These are phyloP conservation scores for Stenodera caucasica DNA, from an alignment of 2,888 invertebrate species.

Conservation along the genomic window DNA sequence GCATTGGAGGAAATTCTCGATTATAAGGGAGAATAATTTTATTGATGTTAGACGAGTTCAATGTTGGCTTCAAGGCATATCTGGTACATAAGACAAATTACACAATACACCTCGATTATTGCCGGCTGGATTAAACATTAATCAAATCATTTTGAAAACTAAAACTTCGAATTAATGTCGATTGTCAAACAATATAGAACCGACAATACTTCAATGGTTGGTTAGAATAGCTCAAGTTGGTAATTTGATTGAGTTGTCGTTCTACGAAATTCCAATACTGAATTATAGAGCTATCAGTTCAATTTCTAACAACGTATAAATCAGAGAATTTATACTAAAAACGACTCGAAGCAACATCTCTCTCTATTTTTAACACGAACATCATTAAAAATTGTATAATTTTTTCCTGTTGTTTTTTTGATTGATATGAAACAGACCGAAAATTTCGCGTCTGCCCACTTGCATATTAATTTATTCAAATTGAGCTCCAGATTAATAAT, in stretches of 20 bases:
- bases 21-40: too few species aligned
- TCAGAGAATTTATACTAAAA: not conserved
- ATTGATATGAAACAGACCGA: conserved; percentile 3
- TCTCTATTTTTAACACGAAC: not conserved
- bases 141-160: not conserved
- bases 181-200: not conserved
- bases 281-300: not conserved
- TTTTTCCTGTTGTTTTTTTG: not conserved
- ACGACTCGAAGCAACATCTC: not conserved
- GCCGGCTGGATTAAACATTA: not conserved
- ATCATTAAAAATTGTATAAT: not conserved
- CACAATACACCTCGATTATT: not conserved
- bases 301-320: not conserved
- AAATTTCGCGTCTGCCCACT: not conserved
- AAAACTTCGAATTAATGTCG: not conserved
- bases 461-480: conserved; percentile 5
- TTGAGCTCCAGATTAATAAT: conserved; percentile 1
- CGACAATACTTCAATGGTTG: not conserved
- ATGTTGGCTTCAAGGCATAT: not conserved
- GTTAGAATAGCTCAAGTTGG: not conserved
- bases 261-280: not conserved
- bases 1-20: too few species aligned
- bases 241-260: conserved; percentile 1
- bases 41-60: not conserved
- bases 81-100: not conserved